These are phyloP conservation scores for Nyctalus aviator DNA, from an alignment of 2,797 vertebrate species.

Conservation along the genomic window DNA sequence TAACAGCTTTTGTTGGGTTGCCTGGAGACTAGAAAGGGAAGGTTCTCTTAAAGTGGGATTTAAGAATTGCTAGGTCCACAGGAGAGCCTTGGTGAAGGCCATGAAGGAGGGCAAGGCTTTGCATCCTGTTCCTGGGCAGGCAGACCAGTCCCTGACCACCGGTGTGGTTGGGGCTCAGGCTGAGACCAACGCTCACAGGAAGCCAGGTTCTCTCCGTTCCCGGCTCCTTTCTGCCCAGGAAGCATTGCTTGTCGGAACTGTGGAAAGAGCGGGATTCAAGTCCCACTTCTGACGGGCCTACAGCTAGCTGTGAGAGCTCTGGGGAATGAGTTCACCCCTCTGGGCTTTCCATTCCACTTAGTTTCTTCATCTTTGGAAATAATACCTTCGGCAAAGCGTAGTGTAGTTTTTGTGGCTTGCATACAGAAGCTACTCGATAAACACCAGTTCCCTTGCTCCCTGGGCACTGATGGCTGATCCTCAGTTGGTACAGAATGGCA, in stretches of 20 bases:
- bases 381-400: neutral
- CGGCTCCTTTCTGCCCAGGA: neutral
- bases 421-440: neutral
- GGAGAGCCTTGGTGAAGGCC: neutral
- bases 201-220: neutral
- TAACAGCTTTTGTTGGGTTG: neutral
- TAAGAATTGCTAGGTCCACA: neutral
- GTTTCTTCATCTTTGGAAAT: slow-evolving; percentile 16
- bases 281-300: neutral
- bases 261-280: neutral
- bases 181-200: neutral
- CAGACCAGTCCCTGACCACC: neutral
- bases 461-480: neutral
- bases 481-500: neutral
- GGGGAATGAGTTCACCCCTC: neutral
- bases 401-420: neutral
- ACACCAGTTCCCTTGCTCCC: neutral
- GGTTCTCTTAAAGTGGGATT: neutral
- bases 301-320: neutral
- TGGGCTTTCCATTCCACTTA: neutral
- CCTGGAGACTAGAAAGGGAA: neutral
- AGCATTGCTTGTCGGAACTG: neutral
- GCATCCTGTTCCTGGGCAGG: neutral
- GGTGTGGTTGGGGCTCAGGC: neutral
- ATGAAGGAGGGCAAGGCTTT: neutral